Evolutionary conservation across 2,113 vertebrate species (phyloP).

Genomic region (Oreochromis niloticus): DNA sequence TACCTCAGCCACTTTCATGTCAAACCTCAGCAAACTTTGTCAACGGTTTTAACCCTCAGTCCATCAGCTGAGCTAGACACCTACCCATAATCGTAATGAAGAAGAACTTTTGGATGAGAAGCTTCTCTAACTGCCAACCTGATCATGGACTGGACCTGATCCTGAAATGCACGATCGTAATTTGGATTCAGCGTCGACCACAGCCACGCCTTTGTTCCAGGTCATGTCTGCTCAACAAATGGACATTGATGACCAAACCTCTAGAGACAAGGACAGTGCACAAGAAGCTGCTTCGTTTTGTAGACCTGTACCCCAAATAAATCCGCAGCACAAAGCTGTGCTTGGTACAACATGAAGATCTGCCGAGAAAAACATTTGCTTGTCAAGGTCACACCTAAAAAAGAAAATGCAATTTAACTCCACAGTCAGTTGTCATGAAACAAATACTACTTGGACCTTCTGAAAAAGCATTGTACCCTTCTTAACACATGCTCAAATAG

Average conservation of each 20-base stretch:
- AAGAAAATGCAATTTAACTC: constrained; percentile 79
- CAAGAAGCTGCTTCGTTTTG: constrained; percentile 78
- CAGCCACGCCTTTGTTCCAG: constrained; percentile 24
- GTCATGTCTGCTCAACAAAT: constrained; percentile 54
- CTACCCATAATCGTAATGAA: neutral
- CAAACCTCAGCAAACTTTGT: constrained; percentile 28
- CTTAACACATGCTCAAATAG: constrained; percentile 36
- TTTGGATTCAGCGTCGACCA: constrained; percentile 45
- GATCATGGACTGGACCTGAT: neutral
- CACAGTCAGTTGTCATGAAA: constrained; percentile 63
- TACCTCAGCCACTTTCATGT: constrained; percentile 30
- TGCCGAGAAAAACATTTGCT: constrained; percentile 74
- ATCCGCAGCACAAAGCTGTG: constrained; percentile 66
- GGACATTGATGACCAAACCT: constrained; percentile 57
- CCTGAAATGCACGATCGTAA: constrained; percentile 19
- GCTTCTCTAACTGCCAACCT: constrained; percentile 10
- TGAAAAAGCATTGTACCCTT: constrained; percentile 7
- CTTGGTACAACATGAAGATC: constrained; percentile 73
- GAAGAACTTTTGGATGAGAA: constrained; percentile 8
- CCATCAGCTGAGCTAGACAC: constrained; percentile 16
- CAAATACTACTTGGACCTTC: constrained; percentile 29
- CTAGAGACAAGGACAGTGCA: constrained; percentile 68
- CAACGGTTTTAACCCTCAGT: constrained; percentile 32
- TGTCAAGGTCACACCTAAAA: constrained; percentile 79
- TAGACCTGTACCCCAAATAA: constrained; percentile 81